These are phyloP conservation scores for Lithosia quadra DNA, from an alignment of 2,888 invertebrate species.

Conservation along the genomic window DNA sequence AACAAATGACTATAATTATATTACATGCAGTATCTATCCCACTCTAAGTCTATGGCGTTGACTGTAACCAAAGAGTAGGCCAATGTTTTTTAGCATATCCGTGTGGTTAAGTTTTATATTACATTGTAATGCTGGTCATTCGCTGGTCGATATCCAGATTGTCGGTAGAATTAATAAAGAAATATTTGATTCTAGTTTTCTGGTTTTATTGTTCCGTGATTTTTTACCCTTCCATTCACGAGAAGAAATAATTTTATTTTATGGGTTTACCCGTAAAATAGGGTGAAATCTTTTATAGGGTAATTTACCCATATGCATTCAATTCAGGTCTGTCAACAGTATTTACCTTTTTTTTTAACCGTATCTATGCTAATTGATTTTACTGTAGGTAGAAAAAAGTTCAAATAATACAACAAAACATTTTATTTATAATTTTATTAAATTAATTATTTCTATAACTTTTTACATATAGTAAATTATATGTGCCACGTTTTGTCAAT, in stretches of 20 bases:
- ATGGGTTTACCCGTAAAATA: no score
- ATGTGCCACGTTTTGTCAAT: conserved; percentile 83
- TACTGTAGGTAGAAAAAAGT: neutral
- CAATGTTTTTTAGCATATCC: conserved; percentile 37
- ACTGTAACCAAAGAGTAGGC: conserved; percentile 45
- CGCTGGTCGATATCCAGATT: conserved; percentile 77
- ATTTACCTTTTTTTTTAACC: no score
- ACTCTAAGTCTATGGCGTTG: conserved; percentile 15
- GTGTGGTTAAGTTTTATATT: conserved; percentile 41
- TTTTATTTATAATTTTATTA: conserved; percentile 86
- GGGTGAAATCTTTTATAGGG: neutral
- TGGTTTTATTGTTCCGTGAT: conserved; percentile 24
- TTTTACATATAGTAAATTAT: conserved; percentile 85
- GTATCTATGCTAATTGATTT: no score
- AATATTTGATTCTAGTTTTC: conserved; percentile 54
- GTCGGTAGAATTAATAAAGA: conserved; percentile 66
- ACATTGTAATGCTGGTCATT: conserved; percentile 65
- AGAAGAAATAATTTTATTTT: no score
- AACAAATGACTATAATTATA: no score
- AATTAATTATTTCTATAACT: conserved; percentile 87
- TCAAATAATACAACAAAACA: conserved; percentile 64
- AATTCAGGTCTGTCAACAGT: no score
- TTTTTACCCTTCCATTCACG: neutral
- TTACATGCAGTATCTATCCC: no score
- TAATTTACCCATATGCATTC: neutral